Evolutionary conservation across 2,113 vertebrate genomes (phyloP).

Genomic region (Psilopsiagon aymara): DNA sequence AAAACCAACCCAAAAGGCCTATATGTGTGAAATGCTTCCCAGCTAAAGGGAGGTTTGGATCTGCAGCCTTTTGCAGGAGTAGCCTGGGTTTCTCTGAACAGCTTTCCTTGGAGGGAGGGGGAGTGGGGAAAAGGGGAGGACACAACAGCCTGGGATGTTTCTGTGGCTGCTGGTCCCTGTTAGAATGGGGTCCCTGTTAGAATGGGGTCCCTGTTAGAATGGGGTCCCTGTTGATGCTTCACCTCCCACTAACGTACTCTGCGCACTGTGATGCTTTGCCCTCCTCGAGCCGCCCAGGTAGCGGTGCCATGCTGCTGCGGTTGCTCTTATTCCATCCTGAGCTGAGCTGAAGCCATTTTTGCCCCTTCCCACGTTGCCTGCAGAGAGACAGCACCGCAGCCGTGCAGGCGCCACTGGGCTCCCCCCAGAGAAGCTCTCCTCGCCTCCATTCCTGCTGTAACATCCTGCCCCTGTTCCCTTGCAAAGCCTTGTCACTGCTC

Average conservation of each 20-base stretch:
- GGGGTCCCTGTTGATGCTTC: not conserved
- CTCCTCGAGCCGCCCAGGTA: not conserved
- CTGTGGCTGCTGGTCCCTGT: not conserved
- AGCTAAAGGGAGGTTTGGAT: not conserved
- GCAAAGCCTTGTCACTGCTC: not conserved
- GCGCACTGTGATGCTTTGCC: not conserved
- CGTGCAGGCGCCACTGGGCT: fast-evolving
- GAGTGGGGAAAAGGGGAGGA: not conserved
- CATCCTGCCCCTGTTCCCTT: not conserved
- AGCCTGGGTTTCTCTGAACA: not conserved
- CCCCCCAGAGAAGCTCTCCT: not conserved
- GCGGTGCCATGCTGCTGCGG: fast-evolving
- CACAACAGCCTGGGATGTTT: not conserved
- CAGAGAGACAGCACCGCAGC: not conserved
- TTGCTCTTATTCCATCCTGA: not conserved
- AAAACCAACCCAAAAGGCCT: not conserved
- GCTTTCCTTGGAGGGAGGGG: not conserved
- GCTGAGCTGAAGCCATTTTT: not conserved
- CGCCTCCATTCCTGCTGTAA: not conserved
- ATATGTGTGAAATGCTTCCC: not conserved
- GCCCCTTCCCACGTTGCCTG: not conserved
- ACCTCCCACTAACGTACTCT: not conserved
- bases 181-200: no score
- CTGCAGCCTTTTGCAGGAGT: not conserved
- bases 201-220: not conserved